phyloP scores from a whole-genome alignment of 2,113 vertebrate genomes.

The Solea senegalensis region DNA sequence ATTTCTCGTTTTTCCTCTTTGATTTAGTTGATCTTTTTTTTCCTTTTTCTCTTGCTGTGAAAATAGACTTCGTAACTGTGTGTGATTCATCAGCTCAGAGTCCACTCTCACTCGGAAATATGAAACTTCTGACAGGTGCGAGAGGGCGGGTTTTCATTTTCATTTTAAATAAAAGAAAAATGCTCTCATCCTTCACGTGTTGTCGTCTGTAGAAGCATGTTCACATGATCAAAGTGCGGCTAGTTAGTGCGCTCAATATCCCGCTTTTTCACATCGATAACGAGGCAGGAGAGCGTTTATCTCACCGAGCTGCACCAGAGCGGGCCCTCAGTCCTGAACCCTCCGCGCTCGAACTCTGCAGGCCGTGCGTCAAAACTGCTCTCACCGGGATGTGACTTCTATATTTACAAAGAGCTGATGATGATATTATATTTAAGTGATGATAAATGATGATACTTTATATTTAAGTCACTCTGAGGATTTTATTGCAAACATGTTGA shows the following conservation, averaged over 20 bases:
- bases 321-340: constrained; percentile 43
- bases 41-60: no score
- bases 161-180: constrained; percentile 27
- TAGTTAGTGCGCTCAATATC: constrained; percentile 77
- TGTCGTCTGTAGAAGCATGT: constrained; percentile 73
- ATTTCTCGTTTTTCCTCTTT: no score
- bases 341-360: no score
- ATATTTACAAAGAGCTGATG: no score
- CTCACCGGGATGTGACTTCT: no score
- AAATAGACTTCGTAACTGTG: no score
- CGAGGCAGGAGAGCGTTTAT: constrained; percentile 50
- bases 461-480: not conserved
- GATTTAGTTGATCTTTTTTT: no score
- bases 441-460: no score
- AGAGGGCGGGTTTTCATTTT: constrained; percentile 45
- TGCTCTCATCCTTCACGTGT: constrained; percentile 70
- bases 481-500: not conserved
- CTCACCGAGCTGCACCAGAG: constrained; percentile 51
- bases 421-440: no score
- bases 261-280: constrained; percentile 68
- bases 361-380: constrained; percentile 18
- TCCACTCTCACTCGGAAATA: constrained; percentile 46
- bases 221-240: constrained; percentile 75
- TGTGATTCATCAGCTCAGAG: no score
- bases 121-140: constrained; percentile 60